Conservation (phyloP, 2,888 invertebrate species). For the Creontiades dilutus region DNA sequence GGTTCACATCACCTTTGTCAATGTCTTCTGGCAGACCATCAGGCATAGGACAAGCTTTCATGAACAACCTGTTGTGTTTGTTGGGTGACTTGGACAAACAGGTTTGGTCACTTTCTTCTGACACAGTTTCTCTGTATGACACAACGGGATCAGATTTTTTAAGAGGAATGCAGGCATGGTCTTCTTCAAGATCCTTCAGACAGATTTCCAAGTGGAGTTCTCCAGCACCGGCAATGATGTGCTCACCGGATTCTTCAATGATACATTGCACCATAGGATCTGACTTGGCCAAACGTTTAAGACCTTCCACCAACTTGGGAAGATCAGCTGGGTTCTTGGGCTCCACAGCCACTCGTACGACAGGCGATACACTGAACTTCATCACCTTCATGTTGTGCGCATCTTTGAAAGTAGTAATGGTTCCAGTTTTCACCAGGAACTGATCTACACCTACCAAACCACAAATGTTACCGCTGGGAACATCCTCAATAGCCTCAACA, state of each 20-base stretch:
- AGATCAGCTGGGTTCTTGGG: conserved; percentile 99
- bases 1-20: conserved; percentile 96
- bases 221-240: conserved; percentile 99
- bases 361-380: conserved; percentile 99
- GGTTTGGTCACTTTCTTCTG: conserved; percentile 94
- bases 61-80: conserved; percentile 99
- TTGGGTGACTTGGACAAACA: conserved; percentile 99
- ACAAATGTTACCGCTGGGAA: conserved; percentile 99
- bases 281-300: conserved; percentile 99
- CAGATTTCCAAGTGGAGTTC: conserved; percentile 99
- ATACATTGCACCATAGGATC: conserved; percentile 99
- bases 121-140: conserved; percentile 98
- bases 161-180: conserved; percentile 99
- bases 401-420: conserved; percentile 98
- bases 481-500: conserved; percentile 99
- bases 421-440: conserved; percentile 99
- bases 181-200: conserved; percentile 98
- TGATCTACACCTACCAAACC: conserved; percentile 99
- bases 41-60: conserved; percentile 97
- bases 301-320: conserved; percentile 97
- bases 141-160: conserved; percentile 99
- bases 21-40: conserved; percentile 98
- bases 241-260: conserved; percentile 99
- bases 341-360: conserved; percentile 99
- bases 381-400: conserved; percentile 99